Conservation (phyloP, 2,888 invertebrate species). For the Ennomos fuscantarius region DNA sequence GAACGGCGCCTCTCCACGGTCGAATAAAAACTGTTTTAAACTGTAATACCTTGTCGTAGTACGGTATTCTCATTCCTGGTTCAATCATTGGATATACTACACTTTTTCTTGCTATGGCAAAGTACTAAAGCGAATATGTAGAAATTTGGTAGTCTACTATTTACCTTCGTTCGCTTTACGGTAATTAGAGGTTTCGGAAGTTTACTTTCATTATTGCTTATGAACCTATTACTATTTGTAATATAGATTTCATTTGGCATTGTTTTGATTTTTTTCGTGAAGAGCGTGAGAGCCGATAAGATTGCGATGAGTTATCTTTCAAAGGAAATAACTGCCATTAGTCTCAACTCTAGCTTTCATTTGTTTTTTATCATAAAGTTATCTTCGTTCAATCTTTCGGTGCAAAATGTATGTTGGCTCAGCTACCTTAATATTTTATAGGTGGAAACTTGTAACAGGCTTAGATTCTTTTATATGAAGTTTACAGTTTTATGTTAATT, state of each 20-base stretch:
- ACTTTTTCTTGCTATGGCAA: neutral
- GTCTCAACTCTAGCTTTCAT: neutral
- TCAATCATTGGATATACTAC: too few relatives aligned
- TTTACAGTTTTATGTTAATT: too few relatives aligned
- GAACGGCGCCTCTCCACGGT: conserved; percentile 64
- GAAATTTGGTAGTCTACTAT: conserved; percentile 56
- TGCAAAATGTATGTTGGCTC: too few relatives aligned
- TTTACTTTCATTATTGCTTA: conserved; percentile 80
- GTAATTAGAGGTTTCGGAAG: conserved; percentile 82
- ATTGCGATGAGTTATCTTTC: neutral
- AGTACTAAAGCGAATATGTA: conserved; percentile 7
- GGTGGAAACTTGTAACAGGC: too few relatives aligned
- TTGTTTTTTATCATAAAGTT: too few relatives aligned
- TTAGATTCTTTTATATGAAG: too few relatives aligned
- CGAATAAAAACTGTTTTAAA: conserved; percentile 14
- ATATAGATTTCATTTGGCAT: conserved; percentile 75
- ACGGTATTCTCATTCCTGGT: neutral
- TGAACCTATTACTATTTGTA: conserved; percentile 77
- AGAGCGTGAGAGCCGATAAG: conserved; percentile 49
- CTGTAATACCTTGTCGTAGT: conserved; percentile 22
- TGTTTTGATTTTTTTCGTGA: conserved; percentile 53
- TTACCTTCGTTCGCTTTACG: conserved; percentile 72
- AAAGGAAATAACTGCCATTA: neutral
- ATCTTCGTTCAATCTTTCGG: too few relatives aligned
- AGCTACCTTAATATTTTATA: too few relatives aligned